phyloP scores from a whole-genome alignment of 2,888 invertebrate genomes.

The Acleris sparsana region DNA sequence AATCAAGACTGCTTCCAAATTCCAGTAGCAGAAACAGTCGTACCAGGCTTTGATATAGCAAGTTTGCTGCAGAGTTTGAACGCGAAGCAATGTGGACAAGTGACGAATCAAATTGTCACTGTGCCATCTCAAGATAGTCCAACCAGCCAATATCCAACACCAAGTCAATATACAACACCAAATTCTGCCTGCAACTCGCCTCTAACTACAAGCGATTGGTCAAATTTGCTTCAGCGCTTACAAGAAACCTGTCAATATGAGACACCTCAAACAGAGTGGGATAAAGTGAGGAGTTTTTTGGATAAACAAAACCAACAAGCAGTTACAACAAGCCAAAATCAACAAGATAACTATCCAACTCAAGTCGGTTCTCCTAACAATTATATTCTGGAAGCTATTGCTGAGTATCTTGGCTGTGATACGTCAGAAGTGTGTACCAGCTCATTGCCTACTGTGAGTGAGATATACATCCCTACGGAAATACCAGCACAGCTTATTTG shows the following conservation, averaged over 20 bases:
- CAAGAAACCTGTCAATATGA: background rate
- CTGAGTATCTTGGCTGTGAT: conserved; percentile 5
- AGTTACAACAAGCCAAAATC: background rate
- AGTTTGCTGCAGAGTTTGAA: conserved; percentile 10
- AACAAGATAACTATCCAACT: background rate
- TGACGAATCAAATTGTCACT: background rate
- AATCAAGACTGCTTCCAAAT: conserved; percentile 33
- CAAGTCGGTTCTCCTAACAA: background rate
- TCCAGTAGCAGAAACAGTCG: conserved; percentile 37
- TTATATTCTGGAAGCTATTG: conserved; percentile 1
- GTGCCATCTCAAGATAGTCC: background rate
- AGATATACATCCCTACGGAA: conserved; percentile 50
- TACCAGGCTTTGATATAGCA: background rate
- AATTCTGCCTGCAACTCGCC: too few relatives aligned
- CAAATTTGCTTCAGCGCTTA: background rate
- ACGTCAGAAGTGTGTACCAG: background rate
- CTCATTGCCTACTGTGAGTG: conserved; percentile 44
- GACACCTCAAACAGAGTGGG: background rate
- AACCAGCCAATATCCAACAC: background rate
- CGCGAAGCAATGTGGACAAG: background rate
- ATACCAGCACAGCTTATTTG: conserved; percentile 57
- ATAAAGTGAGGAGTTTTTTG: background rate
- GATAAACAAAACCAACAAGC: background rate
- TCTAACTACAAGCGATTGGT: background rate
- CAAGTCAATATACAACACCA: background rate